Conservation (phyloP, 1,140 invertebrate species). For the Prorops nasuta region DNA sequence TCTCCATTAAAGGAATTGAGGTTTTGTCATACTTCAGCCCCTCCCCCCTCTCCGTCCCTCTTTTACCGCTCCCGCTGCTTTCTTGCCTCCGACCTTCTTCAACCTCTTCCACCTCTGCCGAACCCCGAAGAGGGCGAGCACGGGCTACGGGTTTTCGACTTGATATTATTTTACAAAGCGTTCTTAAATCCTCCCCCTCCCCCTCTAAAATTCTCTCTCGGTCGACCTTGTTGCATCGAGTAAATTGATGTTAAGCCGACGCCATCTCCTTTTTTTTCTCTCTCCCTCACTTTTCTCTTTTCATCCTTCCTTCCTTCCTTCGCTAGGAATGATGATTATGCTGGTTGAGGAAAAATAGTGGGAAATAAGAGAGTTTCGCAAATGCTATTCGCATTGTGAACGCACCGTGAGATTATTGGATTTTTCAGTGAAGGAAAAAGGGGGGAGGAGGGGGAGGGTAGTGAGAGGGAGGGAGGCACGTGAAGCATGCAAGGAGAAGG, state of each 20-base stretch:
- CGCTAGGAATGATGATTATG: no score
- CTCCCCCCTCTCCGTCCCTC: constrained; percentile 20
- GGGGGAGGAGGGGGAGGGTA: constrained; percentile 17
- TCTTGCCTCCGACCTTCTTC: background rate
- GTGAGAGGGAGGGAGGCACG: constrained; percentile 17
- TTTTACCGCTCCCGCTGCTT: constrained; percentile 9
- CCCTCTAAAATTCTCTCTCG: background rate
- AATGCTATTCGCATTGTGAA: no score
- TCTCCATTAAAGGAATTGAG: constrained; percentile 57
- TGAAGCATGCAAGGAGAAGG: constrained; percentile 15
- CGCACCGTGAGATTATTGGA: no score
- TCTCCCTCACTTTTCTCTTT: background rate
- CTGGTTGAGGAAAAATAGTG: no score
- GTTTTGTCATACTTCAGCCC: constrained; percentile 52
- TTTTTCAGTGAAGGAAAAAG: background rate
- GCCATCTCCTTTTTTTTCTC: constrained; percentile 3
- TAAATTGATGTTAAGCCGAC: background rate
- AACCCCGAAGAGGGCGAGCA: no score
- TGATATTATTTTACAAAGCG: no score
- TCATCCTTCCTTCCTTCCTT: background rate
- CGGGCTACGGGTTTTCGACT: no score
- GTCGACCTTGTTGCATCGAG: background rate
- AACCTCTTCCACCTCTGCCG: constrained; percentile 1
- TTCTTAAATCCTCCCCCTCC: background rate
- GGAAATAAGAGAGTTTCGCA: no score